phyloP scores from a whole-genome alignment of 2,113 vertebrate genomes.

The Mesocricetus auratus region DNA sequence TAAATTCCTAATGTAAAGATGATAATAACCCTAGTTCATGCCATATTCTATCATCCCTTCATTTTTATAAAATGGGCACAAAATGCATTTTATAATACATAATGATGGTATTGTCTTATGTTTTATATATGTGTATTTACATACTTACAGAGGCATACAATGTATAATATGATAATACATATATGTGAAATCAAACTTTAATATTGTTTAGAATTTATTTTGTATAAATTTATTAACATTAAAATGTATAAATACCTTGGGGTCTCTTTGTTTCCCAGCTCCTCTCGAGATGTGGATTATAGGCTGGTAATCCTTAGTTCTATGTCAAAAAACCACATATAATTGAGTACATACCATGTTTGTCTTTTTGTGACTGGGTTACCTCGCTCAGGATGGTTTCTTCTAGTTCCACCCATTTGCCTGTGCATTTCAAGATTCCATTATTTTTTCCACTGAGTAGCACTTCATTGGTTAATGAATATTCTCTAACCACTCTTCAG shows the following conservation, averaged over 20 bases:
- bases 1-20: constrained; percentile 52
- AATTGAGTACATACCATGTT: too few species aligned
- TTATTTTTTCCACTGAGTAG: too few species aligned
- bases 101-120: neutral
- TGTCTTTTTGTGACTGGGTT: too few species aligned
- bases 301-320: too few species aligned
- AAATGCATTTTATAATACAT: neutral
- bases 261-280: too few species aligned
- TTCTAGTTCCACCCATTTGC: too few species aligned
- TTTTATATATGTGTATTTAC: neutral
- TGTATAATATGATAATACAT: neutral
- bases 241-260: constrained; percentile 4
- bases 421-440: too few species aligned
- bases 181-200: neutral
- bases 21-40: neutral
- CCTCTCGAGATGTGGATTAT: too few species aligned
- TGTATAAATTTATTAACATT: neutral
- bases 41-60: neutral
- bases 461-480: too few species aligned
- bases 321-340: too few species aligned
- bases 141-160: neutral
- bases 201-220: neutral
- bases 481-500: too few species aligned
- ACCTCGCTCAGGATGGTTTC: too few species aligned
- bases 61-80: neutral